These are phyloP conservation scores for Prochilodus magdalenae DNA, from an alignment of 2,113 vertebrate species.

Conservation along the genomic window DNA sequence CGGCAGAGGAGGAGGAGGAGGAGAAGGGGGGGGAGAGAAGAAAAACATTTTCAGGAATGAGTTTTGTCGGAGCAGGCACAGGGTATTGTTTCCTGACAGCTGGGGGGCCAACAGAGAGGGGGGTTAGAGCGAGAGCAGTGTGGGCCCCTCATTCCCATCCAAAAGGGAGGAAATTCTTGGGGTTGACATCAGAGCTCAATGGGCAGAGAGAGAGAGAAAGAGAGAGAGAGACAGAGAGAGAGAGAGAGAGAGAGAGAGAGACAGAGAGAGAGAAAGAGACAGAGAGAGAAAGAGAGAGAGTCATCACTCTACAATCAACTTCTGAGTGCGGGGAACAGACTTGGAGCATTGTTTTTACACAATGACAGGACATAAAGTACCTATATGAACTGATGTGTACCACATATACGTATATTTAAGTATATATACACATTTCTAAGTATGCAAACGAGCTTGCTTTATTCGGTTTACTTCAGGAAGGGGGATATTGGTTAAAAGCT, in stretches of 20 bases:
- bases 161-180: conserved; percentile 77
- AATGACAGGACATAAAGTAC: too few relatives aligned
- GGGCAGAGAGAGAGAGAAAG: too few relatives aligned
- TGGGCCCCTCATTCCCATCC: conserved; percentile 71
- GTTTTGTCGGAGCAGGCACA: conserved; percentile 78
- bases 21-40: conserved; percentile 28
- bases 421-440: too few relatives aligned
- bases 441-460: too few relatives aligned
- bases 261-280: not conserved
- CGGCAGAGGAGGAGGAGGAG: conserved; percentile 50
- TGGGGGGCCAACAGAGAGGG: conserved; percentile 72
- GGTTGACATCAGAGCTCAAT: conserved; percentile 74
- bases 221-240: not conserved
- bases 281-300: conserved; percentile 10
- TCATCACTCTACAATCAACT: conserved; percentile 64
- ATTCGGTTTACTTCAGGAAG: too few relatives aligned
- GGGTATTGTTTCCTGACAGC: conserved; percentile 85
- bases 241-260: conserved; percentile 35
- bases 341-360: too few relatives aligned
- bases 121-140: conserved; percentile 49
- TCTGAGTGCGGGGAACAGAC: conserved; percentile 22
- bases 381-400: too few relatives aligned
- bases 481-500: too few relatives aligned
- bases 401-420: too few relatives aligned
- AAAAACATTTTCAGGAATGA: conserved; percentile 82